Evolutionary conservation across 2,888 invertebrate species (phyloP), one percentile per base, ranked within the genome.

Genomic region (Drosophila monieri): DNA sequence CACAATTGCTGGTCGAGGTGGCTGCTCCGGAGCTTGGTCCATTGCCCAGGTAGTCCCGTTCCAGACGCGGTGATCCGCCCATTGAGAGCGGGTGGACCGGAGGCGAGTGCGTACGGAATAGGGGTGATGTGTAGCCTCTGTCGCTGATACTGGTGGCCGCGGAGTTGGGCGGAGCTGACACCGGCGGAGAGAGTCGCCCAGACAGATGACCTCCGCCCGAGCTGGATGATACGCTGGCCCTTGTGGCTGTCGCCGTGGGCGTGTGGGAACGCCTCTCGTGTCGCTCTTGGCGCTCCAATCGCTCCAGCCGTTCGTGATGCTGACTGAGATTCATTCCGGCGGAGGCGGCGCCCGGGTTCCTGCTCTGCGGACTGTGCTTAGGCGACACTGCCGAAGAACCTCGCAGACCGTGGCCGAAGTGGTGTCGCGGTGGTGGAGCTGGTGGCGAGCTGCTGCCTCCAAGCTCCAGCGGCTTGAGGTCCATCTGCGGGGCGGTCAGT

Each of bases 81-180:
- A 89, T 68, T 12, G 83, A 85, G 32, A 77, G 78, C 43, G 67
- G 69, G 52, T 85, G 85, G 30, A 67, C 76, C 52, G 80, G 77
- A 39, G 83, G 86, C 30, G 83, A 86, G 35, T 86, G 84, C 8
- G 80, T 48, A 44, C 86, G 84, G 47, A 84, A 84, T 49, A 89
- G 76, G 41, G 90, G 90, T 14, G 90, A 89, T 78, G 89, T 84
- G 75, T 78, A 89, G 83, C 89, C 89, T 90, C 90, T 85, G 61
- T 90, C 90, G 67, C 84, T 88, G 69, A 75, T 74, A 70, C 74
- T 60, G 58, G 71, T 55, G 46, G 66, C 60, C 44, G 69, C 54
- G 32, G 69, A 69, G 35, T 55, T 57, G n/a, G 69, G 55, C 15
- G 79, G 58, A 12, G 77, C 62, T 48, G 85, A 65, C 3, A 59